These are phyloP conservation scores for Pandemis cinnamomeana DNA, from an alignment of 2,888 invertebrate genomes.

Conservation along the genomic window DNA sequence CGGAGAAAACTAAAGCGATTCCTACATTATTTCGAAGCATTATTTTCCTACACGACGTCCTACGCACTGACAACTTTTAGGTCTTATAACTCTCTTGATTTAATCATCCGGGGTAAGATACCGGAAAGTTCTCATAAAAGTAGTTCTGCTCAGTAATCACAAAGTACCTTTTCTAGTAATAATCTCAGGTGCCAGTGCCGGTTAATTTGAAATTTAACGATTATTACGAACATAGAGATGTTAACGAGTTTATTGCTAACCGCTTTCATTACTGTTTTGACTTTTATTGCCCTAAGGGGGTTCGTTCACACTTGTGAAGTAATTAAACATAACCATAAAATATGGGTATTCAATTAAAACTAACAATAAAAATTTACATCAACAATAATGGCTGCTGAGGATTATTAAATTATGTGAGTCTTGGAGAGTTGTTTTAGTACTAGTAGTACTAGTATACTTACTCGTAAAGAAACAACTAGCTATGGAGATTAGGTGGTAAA, in stretches of 20 bases:
- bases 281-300: constrained; percentile 16
- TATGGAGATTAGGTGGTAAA: too few species aligned
- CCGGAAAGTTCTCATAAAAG: not conserved
- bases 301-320: constrained; percentile 21
- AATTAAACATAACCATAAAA: constrained; percentile 6
- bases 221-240: constrained; percentile 41
- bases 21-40: not conserved
- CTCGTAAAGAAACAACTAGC: too few species aligned
- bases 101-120: not conserved
- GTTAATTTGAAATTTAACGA: constrained; percentile 38
- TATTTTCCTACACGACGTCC: not conserved
- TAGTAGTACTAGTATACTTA: not conserved
- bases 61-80: not conserved
- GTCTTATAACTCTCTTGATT: not conserved
- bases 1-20: not conserved
- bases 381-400: not conserved
- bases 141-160: constrained; percentile 3
- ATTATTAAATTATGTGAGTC: not conserved
- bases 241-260: constrained; percentile 45
- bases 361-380: constrained; percentile 5
- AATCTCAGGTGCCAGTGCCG: not conserved
- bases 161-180: not conserved
- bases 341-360: constrained; percentile 14
- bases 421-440: not conserved
- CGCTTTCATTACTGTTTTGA: constrained; percentile 24